Evolutionary conservation across 2,113 vertebrate species (phyloP), one percentile per base, ranked within the genome.

Genomic region (Condylura cristata): DNA sequence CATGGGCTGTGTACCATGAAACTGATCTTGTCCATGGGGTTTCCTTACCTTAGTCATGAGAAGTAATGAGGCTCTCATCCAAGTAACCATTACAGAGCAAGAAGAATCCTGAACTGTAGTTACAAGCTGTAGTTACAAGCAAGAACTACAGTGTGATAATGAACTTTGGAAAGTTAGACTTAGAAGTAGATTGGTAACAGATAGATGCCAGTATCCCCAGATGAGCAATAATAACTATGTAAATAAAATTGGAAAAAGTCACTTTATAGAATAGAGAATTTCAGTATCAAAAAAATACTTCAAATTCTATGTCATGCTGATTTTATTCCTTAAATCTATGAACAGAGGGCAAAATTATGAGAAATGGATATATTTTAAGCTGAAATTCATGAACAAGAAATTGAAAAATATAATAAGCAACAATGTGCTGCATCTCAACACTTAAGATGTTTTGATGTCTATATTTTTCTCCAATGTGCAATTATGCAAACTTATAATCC

Each of bases 401-500:
- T 81, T 89, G 75, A 90, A 96, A 95, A 91, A 86, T 51, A 53
- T 82, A 85, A 90, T 44, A 83, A 86, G 34, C 60, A 93, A 92
- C 65, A 76, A 63, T 53, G 60, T 34, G 26, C 78, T 72, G 17
- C 56, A 89, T 96, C 76, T 94, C 89, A 81, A 95, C 53, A 74
- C 56, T 84, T 93, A 72, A 84, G 91, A 93, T 84, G 41, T 60
- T 94, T 87, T 80, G 65, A 89, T 86, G 93, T 81, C 84, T 60
- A 61, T 87, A 68, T 91, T 95, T 93, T 80, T 48, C 95, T 96
- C 89, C 14, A 20, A 91, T 87, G 60, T 86, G 20, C 83, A 97
- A 97, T 96, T 95, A 89, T 44, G 89, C 6, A 2, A 95, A 96
- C 66, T 94, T 95, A 81, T 37, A 96, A 95, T 87, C 91, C 89